Conservation (phyloP, 2,113 vertebrate genomes). For the Sialia sialis region DNA sequence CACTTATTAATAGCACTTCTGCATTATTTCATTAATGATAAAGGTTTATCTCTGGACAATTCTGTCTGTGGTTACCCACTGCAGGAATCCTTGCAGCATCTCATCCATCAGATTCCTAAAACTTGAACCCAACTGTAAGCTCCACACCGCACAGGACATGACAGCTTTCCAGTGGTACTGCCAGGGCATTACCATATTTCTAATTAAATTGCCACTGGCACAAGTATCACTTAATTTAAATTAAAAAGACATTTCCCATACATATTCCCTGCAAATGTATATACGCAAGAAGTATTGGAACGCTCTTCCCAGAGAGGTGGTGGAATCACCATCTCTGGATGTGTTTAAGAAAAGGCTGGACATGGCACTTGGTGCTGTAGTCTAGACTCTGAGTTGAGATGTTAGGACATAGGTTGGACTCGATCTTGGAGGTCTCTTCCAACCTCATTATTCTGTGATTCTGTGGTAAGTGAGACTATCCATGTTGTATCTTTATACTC, state of each 20-base stretch:
- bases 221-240: background rate
- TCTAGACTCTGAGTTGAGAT: too few relatives aligned
- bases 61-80: background rate
- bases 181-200: background rate
- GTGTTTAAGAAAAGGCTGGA: too few relatives aligned
- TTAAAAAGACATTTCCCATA: background rate
- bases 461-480: background rate
- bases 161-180: background rate
- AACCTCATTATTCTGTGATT: too few relatives aligned
- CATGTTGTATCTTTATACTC: background rate
- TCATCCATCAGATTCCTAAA: background rate
- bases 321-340: too few relatives aligned
- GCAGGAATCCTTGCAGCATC: background rate
- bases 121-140: background rate
- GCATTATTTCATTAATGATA: background rate
- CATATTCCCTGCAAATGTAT: background rate
- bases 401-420: too few relatives aligned
- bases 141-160: accelerated
- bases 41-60: background rate
- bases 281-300: too few relatives aligned
- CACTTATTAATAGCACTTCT: background rate
- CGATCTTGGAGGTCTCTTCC: too few relatives aligned
- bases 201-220: background rate
- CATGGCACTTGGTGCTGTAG: too few relatives aligned
- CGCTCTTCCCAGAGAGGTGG: too few relatives aligned